Base-by-base conservation (phyloP, 2,888 invertebrate species). In the Tinea pellionella region DNA sequence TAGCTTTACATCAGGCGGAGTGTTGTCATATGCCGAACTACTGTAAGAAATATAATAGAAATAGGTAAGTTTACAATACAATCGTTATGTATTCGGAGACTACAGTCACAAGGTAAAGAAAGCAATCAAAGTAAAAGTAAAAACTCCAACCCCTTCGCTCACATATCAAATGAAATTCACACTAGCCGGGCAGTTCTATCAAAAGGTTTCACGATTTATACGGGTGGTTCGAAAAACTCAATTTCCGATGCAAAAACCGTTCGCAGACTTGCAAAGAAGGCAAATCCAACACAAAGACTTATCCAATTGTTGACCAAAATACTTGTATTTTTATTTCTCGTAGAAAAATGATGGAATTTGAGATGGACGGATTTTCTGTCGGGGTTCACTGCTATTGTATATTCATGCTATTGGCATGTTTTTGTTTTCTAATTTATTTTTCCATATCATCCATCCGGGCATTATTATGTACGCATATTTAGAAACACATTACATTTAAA, bases 201-300 rank as follows among this genome's bases (percentile, higher is more conserved):
- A 16, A 57, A 57, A 32, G 55, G 57, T 32, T 32, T 32, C 32
- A 32, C 57, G 32, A 57, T 57, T 57, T 57, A 57, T 57, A 15
- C 57, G 57, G 13, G 57, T 24, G 32, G 30, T 12, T 32, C 32
- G 32, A 57, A 57, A 57, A 57, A 57, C 57, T 32, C 32, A 57
- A 57, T 57, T 57, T 57, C 57, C 57, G 57, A 57, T 32, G 30
- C 32, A 57, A 57, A 57, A 57, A 57, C 57, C 57, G 16, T 32
- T 30, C 32, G 30, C 57, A 55, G 57, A 57, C 30, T 19, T 57
- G 57, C 53, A 24, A 53, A 53, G 53, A 53, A 53, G 53, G 19
- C 53, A 53, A 53, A 53, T 53, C 24, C 53, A 6, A 53, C 16
- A 53, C 53, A 53, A 53, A 53, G 53, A 53, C 53, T 53, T 53